phyloP scores from a whole-genome alignment of 2,888 invertebrate genomes.

The Drosophila mimica region DNA sequence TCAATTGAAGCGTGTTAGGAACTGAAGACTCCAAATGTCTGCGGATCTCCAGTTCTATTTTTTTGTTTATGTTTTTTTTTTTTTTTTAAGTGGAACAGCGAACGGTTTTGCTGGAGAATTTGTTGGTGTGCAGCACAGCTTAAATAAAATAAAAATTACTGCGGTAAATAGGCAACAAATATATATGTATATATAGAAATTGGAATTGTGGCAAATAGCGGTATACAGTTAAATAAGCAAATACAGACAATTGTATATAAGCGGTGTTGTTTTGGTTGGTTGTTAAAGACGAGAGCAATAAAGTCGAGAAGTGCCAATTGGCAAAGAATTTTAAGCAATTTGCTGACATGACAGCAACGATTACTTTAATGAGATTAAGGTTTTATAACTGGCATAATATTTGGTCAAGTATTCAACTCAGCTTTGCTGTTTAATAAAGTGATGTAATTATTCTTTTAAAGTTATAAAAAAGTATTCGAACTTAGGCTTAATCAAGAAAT shows the following conservation, averaged over 20 bases:
- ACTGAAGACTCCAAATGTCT: slow-evolving; percentile 42
- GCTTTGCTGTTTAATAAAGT: not conserved
- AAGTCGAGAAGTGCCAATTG: slow-evolving; percentile 7
- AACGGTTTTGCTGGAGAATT: slow-evolving; percentile 63
- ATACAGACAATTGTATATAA: slow-evolving; percentile 22
- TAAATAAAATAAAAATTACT: slow-evolving; percentile 59
- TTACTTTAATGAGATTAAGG: slow-evolving; percentile 10
- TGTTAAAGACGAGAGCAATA: not conserved
- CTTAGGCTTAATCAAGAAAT: not conserved
- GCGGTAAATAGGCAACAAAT: slow-evolving; percentile 70
- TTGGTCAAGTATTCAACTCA: not conserved
- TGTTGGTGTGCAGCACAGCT: slow-evolving; percentile 47
- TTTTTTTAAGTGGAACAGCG: slow-evolving; percentile 60
- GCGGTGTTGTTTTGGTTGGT: slow-evolving; percentile 10
- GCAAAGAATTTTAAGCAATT: slow-evolving; percentile 26
- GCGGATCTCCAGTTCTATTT: slow-evolving; percentile 24
- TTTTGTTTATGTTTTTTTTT: slow-evolving; percentile 25
- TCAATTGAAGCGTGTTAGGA: slow-evolving; percentile 56
- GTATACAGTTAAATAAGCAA: slow-evolving; percentile 56
- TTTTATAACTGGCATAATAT: slow-evolving; percentile 1
- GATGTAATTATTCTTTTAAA: slow-evolving; percentile 1
- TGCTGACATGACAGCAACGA: slow-evolving; percentile 18
- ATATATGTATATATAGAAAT: slow-evolving; percentile 56
- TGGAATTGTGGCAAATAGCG: slow-evolving; percentile 73
- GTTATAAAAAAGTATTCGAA: not conserved